phyloP scores from a whole-genome alignment of 2,113 vertebrate genomes.

The Malurus elegans region DNA sequence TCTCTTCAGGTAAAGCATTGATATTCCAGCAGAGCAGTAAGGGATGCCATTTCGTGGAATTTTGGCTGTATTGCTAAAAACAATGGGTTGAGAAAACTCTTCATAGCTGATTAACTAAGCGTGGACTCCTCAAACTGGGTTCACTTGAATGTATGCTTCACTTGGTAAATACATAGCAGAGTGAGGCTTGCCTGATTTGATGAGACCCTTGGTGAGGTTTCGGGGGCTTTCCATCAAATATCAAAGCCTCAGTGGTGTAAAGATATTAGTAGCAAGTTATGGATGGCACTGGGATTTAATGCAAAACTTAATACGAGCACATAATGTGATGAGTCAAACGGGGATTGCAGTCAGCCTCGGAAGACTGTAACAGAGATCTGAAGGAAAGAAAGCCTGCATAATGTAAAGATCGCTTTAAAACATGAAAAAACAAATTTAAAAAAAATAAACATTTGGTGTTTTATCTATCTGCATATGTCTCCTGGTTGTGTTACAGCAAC shows the following conservation, averaged over 20 bases:
- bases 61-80: slow-evolving; percentile 34
- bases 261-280: slow-evolving; percentile 63
- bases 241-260: slow-evolving; percentile 57
- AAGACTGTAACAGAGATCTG: not conserved
- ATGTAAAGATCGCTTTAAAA: slow-evolving; percentile 54
- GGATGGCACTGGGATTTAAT: slow-evolving; percentile 58
- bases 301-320: slow-evolving; percentile 40
- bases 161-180: slow-evolving; percentile 67
- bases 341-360: slow-evolving; percentile 8
- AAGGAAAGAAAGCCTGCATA: slow-evolving; percentile 41
- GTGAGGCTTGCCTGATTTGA: slow-evolving; percentile 60
- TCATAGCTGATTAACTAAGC: slow-evolving; percentile 53
- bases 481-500: slow-evolving; percentile 59
- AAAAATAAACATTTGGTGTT: slow-evolving; percentile 60
- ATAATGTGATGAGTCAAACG: slow-evolving; percentile 52
- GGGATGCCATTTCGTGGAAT: slow-evolving; percentile 8
- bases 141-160: slow-evolving; percentile 64
- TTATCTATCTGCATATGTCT: slow-evolving; percentile 59
- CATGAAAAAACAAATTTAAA: not conserved
- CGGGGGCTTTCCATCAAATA: slow-evolving; percentile 55
- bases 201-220: slow-evolving; percentile 68
- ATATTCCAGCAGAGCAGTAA: not conserved
- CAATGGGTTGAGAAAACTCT: slow-evolving; percentile 46
- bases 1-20: slow-evolving; percentile 56
- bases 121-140: slow-evolving; percentile 14